Conservation (phyloP, 35 echinoderm and acorn worm species). For the Lytechinus pictus region DNA sequence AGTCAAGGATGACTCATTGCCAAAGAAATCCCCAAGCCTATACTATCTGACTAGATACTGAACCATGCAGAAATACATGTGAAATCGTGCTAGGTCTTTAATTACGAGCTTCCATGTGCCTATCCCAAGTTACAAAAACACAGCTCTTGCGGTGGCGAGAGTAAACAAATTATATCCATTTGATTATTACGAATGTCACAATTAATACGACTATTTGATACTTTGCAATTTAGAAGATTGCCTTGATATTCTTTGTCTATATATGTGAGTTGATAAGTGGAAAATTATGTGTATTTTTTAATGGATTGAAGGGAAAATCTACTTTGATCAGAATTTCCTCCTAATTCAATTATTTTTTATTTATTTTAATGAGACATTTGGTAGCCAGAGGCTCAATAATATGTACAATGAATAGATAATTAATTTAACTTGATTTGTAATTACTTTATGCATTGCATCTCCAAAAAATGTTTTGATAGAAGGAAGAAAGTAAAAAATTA, state of each 20-base stretch:
- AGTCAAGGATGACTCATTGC: neutral
- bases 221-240: neutral
- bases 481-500: too few species aligned
- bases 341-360: too few species aligned
- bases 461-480: too few species aligned
- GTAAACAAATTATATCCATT: neutral
- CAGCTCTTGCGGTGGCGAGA: neutral
- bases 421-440: too few species aligned
- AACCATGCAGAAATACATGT: neutral
- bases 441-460: too few species aligned
- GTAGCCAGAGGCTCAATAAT: too few species aligned
- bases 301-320: neutral
- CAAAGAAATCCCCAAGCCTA: neutral
- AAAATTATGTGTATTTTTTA: neutral
- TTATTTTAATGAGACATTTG: too few species aligned
- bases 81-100: neutral
- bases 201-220: neutral
- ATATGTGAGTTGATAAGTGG: neutral
- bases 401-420: too few species aligned
- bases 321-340: neutral
- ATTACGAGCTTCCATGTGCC: neutral
- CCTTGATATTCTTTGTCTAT: neutral
- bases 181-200: neutral
- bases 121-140: neutral
- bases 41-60: neutral